Evolutionary conservation across 64 coral and sea anemone genomes (phyloP).

Genomic region (Catalaphyllia jardinei): DNA sequence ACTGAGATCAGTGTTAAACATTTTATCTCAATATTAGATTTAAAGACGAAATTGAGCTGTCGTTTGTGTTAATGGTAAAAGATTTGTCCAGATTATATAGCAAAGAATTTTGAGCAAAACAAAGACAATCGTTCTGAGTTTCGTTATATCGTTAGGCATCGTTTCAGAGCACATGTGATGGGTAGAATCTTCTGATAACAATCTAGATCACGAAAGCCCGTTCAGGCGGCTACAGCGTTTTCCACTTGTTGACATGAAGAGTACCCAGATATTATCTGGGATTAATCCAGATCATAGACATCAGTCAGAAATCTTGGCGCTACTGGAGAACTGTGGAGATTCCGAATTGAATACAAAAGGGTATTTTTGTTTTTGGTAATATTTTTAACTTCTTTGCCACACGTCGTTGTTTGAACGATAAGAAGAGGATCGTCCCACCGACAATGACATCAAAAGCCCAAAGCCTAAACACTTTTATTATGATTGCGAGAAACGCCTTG

Average conservation of each 20-base stretch:
- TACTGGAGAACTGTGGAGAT: neutral
- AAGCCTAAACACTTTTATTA: too few relatives aligned
- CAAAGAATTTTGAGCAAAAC: neutral
- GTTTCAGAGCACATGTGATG: neutral
- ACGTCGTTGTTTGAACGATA: neutral
- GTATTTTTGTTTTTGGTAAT: neutral
- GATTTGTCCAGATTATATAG: too few relatives aligned
- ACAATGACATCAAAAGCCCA: neutral
- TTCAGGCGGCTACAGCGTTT: neutral
- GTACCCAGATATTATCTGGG: neutral
- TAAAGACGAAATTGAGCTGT: neutral
- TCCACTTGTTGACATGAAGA: neutral
- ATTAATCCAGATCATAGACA: neutral
- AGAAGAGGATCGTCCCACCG: neutral
- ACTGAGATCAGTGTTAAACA: neutral
- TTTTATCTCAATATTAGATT: neutral
- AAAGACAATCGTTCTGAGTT: neutral
- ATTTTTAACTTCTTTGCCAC: neutral
- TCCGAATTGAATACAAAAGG: neutral
- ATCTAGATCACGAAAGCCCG: neutral
- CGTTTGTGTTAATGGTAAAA: neutral
- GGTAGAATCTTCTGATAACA: neutral
- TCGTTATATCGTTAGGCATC: neutral
- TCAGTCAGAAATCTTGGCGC: neutral
- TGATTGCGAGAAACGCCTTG: too few relatives aligned